Conservation (phyloP, 2,797 vertebrate genomes). For the Acipenser ruthenus region DNA sequence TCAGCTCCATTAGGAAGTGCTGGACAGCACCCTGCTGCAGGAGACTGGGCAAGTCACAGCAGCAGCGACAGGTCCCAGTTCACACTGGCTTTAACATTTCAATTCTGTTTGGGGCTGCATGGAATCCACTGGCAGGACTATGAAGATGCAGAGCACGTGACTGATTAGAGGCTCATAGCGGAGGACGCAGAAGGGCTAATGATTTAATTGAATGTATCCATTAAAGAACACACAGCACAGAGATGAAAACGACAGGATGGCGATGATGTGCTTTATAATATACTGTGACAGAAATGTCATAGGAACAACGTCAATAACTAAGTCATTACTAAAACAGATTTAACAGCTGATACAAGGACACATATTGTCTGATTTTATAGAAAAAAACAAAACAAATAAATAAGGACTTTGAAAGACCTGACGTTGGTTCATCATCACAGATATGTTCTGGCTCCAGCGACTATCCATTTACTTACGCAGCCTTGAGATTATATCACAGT, state of each 20-base stretch:
- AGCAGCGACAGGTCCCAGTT: too few species aligned
- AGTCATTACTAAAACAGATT: conserved; percentile 32
- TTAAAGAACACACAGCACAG: conserved; percentile 30
- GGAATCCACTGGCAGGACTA: conserved; percentile 28
- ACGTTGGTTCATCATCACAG: too few species aligned
- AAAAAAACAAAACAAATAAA: too few species aligned
- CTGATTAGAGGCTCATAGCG: conserved; percentile 47
- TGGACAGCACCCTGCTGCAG: neutral
- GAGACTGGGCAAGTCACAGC: neutral
- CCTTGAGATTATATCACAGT: too few species aligned
- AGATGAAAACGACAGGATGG: conserved; percentile 35
- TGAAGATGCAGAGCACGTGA: conserved; percentile 35
- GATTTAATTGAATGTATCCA: conserved; percentile 54
- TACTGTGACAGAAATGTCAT: conserved; percentile 34
- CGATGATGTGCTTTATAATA: conserved; percentile 34
- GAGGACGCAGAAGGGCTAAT: conserved; percentile 43
- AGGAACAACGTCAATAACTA: conserved; percentile 36
- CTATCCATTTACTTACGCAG: too few species aligned
- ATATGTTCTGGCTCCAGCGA: too few species aligned
- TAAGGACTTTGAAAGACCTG: too few species aligned
- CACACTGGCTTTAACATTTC: neutral
- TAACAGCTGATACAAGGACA: too few species aligned
- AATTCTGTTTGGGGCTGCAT: neutral
- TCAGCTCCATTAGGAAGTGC: neutral
- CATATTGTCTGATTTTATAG: too few species aligned